Conservation (phyloP, 2,888 invertebrate genomes). For the Temnothorax rugatulus region DNA sequence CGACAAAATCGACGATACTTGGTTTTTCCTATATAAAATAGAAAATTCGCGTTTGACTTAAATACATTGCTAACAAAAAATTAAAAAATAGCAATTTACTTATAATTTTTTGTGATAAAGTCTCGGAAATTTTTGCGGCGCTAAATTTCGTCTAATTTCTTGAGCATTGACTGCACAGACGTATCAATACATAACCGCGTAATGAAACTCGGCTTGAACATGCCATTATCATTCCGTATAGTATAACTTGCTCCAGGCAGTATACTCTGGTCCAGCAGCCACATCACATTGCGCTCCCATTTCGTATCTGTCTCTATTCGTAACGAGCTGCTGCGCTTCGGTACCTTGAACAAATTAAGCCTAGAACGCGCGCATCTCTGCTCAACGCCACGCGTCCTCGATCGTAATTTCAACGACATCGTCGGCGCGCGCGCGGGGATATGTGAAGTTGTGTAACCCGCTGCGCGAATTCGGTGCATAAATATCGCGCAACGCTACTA, state of each 20-base stretch:
- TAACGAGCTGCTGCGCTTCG: conserved; percentile 28
- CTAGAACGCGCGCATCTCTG: neutral
- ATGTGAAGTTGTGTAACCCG: conserved; percentile 8
- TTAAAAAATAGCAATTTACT: neutral
- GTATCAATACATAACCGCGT: conserved; percentile 1
- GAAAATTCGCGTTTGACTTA: neutral
- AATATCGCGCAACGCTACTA: conserved; percentile 70
- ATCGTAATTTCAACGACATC: conserved; percentile 59
- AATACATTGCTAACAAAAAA: neutral
- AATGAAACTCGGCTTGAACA: conserved; percentile 7
- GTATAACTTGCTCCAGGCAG: conserved; percentile 32
- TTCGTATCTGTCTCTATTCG: conserved; percentile 30
- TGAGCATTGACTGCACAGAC: neutral
- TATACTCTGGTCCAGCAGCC: conserved; percentile 32
- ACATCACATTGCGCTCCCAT: conserved; percentile 24
- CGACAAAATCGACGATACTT: neutral
- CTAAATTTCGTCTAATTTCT: neutral
- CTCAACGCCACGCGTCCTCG: conserved; percentile 35
- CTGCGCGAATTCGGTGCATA: conserved; percentile 66
- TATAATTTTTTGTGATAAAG: neutral
- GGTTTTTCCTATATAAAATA: neutral
- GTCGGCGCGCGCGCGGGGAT: conserved; percentile 25
- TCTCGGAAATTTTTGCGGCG: neutral
- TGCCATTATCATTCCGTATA: conserved; percentile 47
- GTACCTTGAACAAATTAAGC: conserved; percentile 60